These are phyloP conservation scores for Planiliza haematocheilus DNA, from an alignment of 2,113 vertebrate genomes.

Conservation along the genomic window DNA sequence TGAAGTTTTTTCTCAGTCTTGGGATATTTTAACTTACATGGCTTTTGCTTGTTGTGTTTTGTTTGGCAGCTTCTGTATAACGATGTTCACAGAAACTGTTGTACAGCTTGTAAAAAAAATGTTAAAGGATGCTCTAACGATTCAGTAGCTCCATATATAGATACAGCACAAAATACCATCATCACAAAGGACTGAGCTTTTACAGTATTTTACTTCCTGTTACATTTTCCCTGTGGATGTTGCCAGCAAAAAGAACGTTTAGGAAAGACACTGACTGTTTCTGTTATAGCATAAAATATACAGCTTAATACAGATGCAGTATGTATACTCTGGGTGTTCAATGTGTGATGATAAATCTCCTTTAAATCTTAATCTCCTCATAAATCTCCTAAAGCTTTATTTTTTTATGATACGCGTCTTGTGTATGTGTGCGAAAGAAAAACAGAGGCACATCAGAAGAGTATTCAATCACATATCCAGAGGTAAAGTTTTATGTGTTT, in stretches of 20 bases:
- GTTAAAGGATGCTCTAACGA: too few relatives aligned
- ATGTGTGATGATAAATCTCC: conserved; percentile 5
- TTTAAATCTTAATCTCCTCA: conserved; percentile 19
- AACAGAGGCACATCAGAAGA: not conserved
- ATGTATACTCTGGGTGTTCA: not conserved
- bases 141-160: too few relatives aligned
- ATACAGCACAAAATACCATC: not conserved
- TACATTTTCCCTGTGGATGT: not conserved
- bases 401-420: not conserved
- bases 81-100: too few relatives aligned
- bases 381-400: conserved; percentile 8
- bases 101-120: too few relatives aligned
- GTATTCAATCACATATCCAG: not conserved
- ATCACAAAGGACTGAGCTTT: not conserved
- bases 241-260: too few relatives aligned
- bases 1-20: too few relatives aligned
- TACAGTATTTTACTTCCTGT: not conserved
- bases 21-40: too few relatives aligned
- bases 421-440: not conserved
- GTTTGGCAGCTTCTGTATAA: too few relatives aligned
- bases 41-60: too few relatives aligned
- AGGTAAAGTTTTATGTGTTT: conserved; percentile 7
- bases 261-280: not conserved
- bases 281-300: not conserved
- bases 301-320: not conserved